Evolutionary conservation across 2,797 vertebrate species (phyloP).

Genomic region (Pantherophis vulpinus): DNA sequence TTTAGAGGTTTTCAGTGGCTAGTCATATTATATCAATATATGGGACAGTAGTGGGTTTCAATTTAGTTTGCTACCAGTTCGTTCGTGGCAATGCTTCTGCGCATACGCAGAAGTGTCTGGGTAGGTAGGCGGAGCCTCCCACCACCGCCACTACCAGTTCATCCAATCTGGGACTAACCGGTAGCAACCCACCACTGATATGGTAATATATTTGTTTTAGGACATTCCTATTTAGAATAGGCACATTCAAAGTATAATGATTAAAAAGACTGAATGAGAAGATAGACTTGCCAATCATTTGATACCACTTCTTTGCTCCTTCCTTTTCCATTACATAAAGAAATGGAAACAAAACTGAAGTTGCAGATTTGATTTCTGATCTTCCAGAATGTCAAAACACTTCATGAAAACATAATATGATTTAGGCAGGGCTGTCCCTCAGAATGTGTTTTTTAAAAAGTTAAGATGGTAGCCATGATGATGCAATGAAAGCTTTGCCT

Average conservation of each 20-base stretch:
- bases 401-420: not conserved
- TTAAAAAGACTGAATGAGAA: not conserved
- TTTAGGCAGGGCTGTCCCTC: not conserved
- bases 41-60: too few relatives aligned
- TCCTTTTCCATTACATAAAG: not conserved
- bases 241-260: not conserved
- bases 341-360: not conserved
- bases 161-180: too few relatives aligned
- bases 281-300: not conserved
- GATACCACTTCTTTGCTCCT: not conserved
- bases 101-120: too few relatives aligned
- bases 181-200: too few relatives aligned
- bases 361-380: not conserved
- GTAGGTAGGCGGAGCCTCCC: too few relatives aligned
- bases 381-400: not conserved
- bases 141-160: too few relatives aligned
- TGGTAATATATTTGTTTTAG: not conserved
- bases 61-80: too few relatives aligned
- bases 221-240: not conserved
- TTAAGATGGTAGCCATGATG: not conserved
- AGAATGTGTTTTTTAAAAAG: not conserved
- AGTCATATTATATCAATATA: not conserved
- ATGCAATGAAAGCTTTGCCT: not conserved
- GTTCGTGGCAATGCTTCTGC: too few relatives aligned
- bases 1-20: not conserved